Conservation (phyloP, 2,797 vertebrate species). For the Dallia pectoralis region DNA sequence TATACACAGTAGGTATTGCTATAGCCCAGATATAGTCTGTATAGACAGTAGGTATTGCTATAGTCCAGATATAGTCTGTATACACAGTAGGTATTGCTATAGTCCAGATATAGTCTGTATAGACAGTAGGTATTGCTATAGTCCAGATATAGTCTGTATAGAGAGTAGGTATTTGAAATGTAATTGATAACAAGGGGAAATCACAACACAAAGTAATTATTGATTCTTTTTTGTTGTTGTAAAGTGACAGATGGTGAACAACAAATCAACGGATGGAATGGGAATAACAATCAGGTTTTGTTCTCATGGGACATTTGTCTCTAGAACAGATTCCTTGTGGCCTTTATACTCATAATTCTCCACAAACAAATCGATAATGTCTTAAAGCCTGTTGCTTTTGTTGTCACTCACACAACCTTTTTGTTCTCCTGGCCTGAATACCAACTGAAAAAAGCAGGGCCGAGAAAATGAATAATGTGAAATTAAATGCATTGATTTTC, state of each 20-base stretch:
- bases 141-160: background rate
- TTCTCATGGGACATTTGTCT: constrained; percentile 58
- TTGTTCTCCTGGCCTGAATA: constrained; percentile 43
- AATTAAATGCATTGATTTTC: constrained; percentile 67
- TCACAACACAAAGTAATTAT: constrained; percentile 41
- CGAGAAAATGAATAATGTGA: constrained; percentile 59
- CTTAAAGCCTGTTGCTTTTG: constrained; percentile 55
- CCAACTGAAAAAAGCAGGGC: constrained; percentile 32
- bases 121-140: no score
- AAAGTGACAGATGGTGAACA: constrained; percentile 63
- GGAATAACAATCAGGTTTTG: constrained; percentile 59
- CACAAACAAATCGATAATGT: constrained; percentile 66
- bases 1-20: no score
- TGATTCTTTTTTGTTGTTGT: constrained; percentile 44
- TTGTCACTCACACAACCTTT: constrained; percentile 54
- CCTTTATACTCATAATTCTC: constrained; percentile 49
- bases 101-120: no score
- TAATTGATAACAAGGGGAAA: background rate
- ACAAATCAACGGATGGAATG: constrained; percentile 46
- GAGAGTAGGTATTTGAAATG: background rate
- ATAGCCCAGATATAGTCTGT: no score
- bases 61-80: no score
- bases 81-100: no score
- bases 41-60: no score
- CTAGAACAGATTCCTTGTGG: constrained; percentile 44